phyloP scores from a whole-genome alignment of 1,140 invertebrate species.

The Hyles euphorbiae region DNA sequence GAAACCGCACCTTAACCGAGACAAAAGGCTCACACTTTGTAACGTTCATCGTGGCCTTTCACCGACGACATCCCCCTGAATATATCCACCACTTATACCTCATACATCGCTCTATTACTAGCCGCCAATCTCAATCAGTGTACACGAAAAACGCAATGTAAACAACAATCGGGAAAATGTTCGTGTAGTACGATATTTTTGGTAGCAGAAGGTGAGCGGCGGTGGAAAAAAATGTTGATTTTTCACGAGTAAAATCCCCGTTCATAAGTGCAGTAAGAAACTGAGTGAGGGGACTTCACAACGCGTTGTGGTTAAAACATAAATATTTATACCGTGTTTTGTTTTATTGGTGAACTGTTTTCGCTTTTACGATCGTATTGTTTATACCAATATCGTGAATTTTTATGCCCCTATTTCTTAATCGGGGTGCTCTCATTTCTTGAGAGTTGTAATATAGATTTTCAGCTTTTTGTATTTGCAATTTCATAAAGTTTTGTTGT shows the following conservation, averaged over 20 bases:
- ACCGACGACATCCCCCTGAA: constrained; percentile 30
- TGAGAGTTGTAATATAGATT: too few relatives aligned
- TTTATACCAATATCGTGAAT: too few relatives aligned
- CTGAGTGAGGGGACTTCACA: constrained; percentile 23
- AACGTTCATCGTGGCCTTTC: constrained; percentile 63
- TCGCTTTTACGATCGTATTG: too few relatives aligned
- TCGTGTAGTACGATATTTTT: constrained; percentile 26
- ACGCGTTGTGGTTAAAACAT: neutral
- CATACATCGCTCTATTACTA: constrained; percentile 37
- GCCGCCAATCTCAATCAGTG: neutral
- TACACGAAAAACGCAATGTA: constrained; percentile 34
- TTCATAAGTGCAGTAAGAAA: constrained; percentile 56
- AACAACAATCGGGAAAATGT: constrained; percentile 5
- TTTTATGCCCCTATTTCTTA: too few relatives aligned
- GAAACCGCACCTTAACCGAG: constrained; percentile 44
- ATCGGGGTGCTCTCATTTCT: too few relatives aligned
- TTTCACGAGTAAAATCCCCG: constrained; percentile 44
- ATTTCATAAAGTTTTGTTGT: too few relatives aligned
- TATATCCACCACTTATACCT: constrained; percentile 12
- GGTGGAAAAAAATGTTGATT: constrained; percentile 60
- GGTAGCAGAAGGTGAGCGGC: constrained; percentile 35
- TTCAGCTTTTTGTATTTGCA: too few relatives aligned
- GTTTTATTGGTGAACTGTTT: too few relatives aligned
- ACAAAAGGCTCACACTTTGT: constrained; percentile 74
- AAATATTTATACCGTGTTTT: too few relatives aligned